These are phyloP conservation scores for Smutsia temminckii DNA, from an alignment of 2,797 vertebrate species.

Conservation along the genomic window DNA sequence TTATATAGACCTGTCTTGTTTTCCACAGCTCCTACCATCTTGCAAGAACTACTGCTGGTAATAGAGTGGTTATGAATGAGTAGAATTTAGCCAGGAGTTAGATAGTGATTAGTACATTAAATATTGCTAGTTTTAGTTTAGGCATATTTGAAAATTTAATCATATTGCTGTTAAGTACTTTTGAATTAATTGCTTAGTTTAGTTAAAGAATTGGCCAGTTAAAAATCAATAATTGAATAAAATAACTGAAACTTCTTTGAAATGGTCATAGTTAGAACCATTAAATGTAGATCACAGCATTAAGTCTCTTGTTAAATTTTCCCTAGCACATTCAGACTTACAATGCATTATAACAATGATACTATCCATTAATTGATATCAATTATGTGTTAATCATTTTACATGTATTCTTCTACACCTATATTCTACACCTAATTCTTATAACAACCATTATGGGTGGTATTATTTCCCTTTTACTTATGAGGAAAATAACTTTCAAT, in stretches of 20 bases:
- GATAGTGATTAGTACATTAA: constrained; percentile 35
- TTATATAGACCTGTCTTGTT: background rate
- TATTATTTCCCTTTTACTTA: constrained; percentile 25
- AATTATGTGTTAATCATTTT: constrained; percentile 32
- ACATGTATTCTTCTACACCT: background rate
- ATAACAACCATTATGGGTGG: background rate
- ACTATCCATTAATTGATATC: background rate
- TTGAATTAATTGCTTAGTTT: constrained; percentile 61
- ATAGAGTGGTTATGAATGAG: constrained; percentile 3
- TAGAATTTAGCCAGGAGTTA: constrained; percentile 52
- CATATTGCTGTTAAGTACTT: constrained; percentile 42
- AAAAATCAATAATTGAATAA: constrained; percentile 65
- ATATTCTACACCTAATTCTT: constrained; percentile 5
- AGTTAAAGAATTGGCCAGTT: constrained; percentile 46
- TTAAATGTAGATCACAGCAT: constrained; percentile 9
- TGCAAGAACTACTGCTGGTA: background rate
- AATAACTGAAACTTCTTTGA: constrained; percentile 54
- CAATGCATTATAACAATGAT: background rate
- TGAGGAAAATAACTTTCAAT: constrained; percentile 8
- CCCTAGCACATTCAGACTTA: background rate
- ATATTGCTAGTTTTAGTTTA: constrained; percentile 25
- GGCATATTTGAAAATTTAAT: constrained; percentile 45
- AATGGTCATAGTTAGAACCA: constrained; percentile 57
- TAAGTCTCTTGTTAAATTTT: constrained; percentile 47
- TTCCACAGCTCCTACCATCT: background rate